These are phyloP conservation scores for Murina feae DNA, from an alignment of 2,113 vertebrate species.

Conservation along the genomic window DNA sequence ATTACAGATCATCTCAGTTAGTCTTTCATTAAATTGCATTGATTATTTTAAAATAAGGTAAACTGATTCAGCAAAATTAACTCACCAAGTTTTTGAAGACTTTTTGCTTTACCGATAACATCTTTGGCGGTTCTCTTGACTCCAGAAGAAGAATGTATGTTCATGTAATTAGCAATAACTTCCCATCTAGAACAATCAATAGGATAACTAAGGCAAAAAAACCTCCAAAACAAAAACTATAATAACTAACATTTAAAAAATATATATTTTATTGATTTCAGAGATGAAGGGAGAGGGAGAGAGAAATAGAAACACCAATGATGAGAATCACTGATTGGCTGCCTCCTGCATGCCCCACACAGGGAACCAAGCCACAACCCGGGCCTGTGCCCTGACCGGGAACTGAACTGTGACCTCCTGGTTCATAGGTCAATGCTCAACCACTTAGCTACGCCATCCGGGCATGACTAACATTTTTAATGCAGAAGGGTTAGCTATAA, in stretches of 20 bases:
- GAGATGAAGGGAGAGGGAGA: no score
- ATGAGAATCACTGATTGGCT: no score
- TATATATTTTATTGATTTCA: no score
- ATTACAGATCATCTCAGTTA: neutral
- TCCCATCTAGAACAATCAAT: conserved; percentile 88
- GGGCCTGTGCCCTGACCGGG: no score
- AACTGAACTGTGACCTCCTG: no score
- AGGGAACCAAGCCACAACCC: no score
- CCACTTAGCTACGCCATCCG: no score
- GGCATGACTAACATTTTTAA: neutral
- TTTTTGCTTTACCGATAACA: conserved; percentile 98
- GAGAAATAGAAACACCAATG: no score
- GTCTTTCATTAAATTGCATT: conserved; percentile 9
- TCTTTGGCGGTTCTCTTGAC: conserved; percentile 96
- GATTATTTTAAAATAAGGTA: conserved; percentile 45
- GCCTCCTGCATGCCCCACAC: no score
- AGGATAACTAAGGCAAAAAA: neutral
- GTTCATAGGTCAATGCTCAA: no score
- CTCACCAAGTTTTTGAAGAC: conserved; percentile 95
- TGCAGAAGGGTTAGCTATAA: neutral
- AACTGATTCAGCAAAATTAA: conserved; percentile 25
- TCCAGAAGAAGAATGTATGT: conserved; percentile 92
- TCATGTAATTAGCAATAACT: conserved; percentile 99
- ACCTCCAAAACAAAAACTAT: neutral
- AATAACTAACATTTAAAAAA: neutral